Conservation (phyloP, 2,113 vertebrate genomes). For the Leuciscus idus region DNA sequence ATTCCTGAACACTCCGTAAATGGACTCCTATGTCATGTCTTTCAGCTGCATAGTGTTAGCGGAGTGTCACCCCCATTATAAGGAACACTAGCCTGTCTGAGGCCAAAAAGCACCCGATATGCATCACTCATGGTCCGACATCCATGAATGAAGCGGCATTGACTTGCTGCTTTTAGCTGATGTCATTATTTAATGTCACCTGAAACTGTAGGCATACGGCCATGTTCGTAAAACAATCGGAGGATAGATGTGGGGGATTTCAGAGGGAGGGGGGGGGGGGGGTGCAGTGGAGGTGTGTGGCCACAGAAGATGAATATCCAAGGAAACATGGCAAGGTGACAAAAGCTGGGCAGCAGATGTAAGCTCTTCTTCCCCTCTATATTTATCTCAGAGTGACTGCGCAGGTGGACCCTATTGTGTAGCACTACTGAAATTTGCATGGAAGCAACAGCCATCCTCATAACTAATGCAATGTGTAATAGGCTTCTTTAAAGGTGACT, state of each 20-base stretch:
- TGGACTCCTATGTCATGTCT: conserved; percentile 73
- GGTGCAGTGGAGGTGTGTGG: conserved; percentile 27
- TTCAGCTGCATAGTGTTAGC: conserved; percentile 76
- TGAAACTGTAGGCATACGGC: not conserved
- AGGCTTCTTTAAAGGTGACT: conserved; percentile 37
- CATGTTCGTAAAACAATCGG: conserved; percentile 16
- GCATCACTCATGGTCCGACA: conserved; percentile 23
- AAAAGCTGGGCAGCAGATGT: conserved; percentile 64
- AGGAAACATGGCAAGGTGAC: conserved; percentile 43
- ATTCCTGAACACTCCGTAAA: conserved; percentile 74
- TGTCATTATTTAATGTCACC: conserved; percentile 45
- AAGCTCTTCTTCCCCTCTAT: conserved; percentile 31
- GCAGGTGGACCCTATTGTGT: conserved; percentile 60
- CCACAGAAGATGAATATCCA: conserved; percentile 14
- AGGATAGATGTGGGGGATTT: conserved; percentile 20
- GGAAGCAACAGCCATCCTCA: conserved; percentile 33
- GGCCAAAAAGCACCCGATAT: conserved; percentile 40
- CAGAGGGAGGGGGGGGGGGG: not conserved
- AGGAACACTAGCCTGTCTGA: conserved; percentile 64
- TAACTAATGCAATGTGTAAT: conserved; percentile 40
- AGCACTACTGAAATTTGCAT: conserved; percentile 38
- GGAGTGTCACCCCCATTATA: conserved; percentile 67
- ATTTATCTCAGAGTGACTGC: conserved; percentile 50
- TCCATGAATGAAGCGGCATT: conserved; percentile 23
- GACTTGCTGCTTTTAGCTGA: conserved; percentile 28